Conservation (phyloP, 2,113 vertebrate species). For the Gallinago jamesoni region DNA sequence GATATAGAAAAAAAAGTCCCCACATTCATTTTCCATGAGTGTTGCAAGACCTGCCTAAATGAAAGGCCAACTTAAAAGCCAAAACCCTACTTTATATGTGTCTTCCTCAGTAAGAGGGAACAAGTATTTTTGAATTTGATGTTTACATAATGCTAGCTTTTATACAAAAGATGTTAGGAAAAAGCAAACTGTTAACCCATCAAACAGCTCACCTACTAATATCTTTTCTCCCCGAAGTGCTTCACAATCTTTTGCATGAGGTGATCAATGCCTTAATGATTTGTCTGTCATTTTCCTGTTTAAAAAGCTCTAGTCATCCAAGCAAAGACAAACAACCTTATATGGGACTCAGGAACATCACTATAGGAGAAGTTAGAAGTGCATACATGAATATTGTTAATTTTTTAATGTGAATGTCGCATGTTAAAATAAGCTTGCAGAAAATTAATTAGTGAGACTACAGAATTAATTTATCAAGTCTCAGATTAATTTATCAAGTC, state of each 20-base stretch:
- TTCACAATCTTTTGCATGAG: background rate
- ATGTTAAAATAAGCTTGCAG: background rate
- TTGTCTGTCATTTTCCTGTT: background rate
- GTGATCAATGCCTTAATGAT: background rate
- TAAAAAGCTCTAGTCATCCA: background rate
- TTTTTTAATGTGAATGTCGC: background rate
- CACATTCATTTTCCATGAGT: background rate
- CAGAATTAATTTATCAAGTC: background rate
- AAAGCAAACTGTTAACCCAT: background rate
- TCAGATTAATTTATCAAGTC: background rate
- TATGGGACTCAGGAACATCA: background rate
- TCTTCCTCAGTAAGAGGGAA: background rate
- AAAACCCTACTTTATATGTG: background rate
- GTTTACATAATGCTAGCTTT: background rate
- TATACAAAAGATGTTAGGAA: background rate
- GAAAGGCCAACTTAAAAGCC: background rate
- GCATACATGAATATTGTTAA: background rate
- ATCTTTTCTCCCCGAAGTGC: background rate
- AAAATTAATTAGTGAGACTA: background rate
- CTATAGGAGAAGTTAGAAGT: background rate
- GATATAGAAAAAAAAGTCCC: background rate
- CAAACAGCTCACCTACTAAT: background rate
- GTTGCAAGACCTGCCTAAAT: background rate
- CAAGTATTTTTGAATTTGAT: background rate
- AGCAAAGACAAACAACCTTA: background rate